Evolutionary conservation across 2,888 invertebrate species (phyloP).

Genomic region (Tineola bisselliella): DNA sequence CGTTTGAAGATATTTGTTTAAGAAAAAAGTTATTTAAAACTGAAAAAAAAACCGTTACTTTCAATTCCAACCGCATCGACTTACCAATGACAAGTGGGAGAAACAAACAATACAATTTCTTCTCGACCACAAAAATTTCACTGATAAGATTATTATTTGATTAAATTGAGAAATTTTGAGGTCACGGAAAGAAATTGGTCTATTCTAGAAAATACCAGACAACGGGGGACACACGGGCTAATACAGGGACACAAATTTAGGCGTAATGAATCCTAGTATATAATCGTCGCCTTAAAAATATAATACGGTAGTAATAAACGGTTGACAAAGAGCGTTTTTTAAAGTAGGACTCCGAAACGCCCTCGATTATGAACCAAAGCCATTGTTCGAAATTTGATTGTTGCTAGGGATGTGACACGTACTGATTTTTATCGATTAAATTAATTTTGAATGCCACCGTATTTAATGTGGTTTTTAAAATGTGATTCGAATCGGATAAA

Average conservation of each 20-base stretch:
- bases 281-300: constrained; percentile 16
- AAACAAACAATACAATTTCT: too few species aligned
- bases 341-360: constrained; percentile 35
- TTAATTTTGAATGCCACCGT: background rate
- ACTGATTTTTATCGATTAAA: constrained; percentile 11
- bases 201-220: too few species aligned
- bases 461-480: background rate
- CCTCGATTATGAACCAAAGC: constrained; percentile 54
- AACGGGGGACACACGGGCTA: background rate
- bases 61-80: too few species aligned
- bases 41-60: too few species aligned
- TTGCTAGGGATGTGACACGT: constrained; percentile 37
- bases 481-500: background rate
- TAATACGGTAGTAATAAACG: constrained; percentile 32
- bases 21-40: too few species aligned
- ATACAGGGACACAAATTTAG: background rate
- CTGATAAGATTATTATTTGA: too few species aligned
- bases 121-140: too few species aligned
- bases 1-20: too few species aligned
- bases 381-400: constrained; percentile 57
- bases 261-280: background rate
- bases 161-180: too few species aligned
- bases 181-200: too few species aligned
- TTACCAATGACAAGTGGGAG: too few species aligned
- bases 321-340: constrained; percentile 50